Evolutionary conservation across 2,113 vertebrate species (phyloP), one percentile per base, ranked within the genome.

Genomic region (Rhinolophus sinicus): DNA sequence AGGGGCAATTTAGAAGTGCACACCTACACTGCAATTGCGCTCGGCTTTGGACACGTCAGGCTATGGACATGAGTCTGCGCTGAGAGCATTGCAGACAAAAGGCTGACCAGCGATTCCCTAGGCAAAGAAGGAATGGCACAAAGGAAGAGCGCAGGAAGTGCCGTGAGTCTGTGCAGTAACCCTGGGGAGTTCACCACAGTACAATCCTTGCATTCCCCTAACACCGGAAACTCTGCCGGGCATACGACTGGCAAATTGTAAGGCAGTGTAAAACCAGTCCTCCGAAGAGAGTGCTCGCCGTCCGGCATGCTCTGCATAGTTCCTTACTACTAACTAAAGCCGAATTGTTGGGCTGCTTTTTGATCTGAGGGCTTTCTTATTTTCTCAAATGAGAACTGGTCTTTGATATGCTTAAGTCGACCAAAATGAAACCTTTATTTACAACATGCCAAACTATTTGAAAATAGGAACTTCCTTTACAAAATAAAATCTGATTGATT

Each of bases 361-460:
- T 38, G 35, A 92, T 75, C 13, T 19, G 28, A 47, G 21, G n/a
- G 8, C 19, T 90, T 73, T 92, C 85, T 44, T 30, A 81, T 38
- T 92, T 94, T 95, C 60, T 96, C 56, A 85, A 60, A 77, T 64
- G 33, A 91, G n/a, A 84, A 90, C 3, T 44, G 50, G 65, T 40
- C 80, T 92, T 54, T 56, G 28, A 35, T 22, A 56, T 8, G n/a
- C 7, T 6, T 16, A 62, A 87, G 28, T 16, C 33, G 6, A 90
- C 44, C 22, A 81, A 83, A 95, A 75, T 30, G n/a, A 80, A 96
- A 47, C 14, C 16, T 92, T 92, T n/a, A 33, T 88, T 77, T 67
- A 65, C 14, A 90, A 47, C 14, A 50, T 26, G 30, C 1, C 35
- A 69, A 19, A n/a, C 26, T 65, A 26, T 16, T 28, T 62, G 15